Conservation (phyloP, 2,888 invertebrate species). For the Pandemis heparana region DNA sequence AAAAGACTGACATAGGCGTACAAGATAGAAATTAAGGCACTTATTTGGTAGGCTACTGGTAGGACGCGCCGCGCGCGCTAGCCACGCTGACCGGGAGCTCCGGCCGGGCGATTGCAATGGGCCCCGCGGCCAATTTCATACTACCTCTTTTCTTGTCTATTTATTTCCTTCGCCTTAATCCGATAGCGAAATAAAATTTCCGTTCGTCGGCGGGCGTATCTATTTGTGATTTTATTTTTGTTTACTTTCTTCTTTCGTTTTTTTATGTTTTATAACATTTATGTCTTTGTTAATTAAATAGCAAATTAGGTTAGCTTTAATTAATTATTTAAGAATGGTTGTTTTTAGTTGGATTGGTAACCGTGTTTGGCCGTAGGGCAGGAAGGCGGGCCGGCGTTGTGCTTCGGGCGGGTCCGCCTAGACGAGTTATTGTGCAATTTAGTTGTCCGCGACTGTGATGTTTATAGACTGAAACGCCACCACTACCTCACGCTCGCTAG, state of each 20-base stretch:
- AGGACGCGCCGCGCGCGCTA: slow-evolving; percentile 80
- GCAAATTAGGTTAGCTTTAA: slow-evolving; percentile 81
- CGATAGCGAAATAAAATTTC: slow-evolving; percentile 82
- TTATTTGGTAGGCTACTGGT: slow-evolving; percentile 80
- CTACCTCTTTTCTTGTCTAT: slow-evolving; percentile 82
- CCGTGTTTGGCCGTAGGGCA: slow-evolving; percentile 67
- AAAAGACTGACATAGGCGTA: slow-evolving; percentile 86
- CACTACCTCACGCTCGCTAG: slow-evolving; percentile 85
- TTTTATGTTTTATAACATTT: slow-evolving; percentile 81
- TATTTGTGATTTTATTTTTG: slow-evolving; percentile 83
- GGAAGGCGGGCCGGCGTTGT: slow-evolving; percentile 59
- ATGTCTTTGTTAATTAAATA: slow-evolving; percentile 81
- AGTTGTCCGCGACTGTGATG: slow-evolving; percentile 88
- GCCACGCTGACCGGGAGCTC: slow-evolving; percentile 83
- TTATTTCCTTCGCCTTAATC: slow-evolving; percentile 74
- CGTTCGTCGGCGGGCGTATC: slow-evolving; percentile 69
- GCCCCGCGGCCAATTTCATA: slow-evolving; percentile 83
- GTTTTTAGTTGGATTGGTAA: slow-evolving; percentile 71
- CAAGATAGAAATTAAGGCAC: slow-evolving; percentile 81
- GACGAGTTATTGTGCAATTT: slow-evolving; percentile 83
- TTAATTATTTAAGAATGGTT: slow-evolving; percentile 62
- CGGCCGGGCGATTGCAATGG: slow-evolving; percentile 86
- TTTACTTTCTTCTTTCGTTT: slow-evolving; percentile 75
- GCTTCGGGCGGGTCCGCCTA: slow-evolving; percentile 69
- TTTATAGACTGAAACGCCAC: slow-evolving; percentile 88